Base-by-base conservation (phyloP, 2,888 invertebrate species). In the Deroplatys truncata region DNA sequence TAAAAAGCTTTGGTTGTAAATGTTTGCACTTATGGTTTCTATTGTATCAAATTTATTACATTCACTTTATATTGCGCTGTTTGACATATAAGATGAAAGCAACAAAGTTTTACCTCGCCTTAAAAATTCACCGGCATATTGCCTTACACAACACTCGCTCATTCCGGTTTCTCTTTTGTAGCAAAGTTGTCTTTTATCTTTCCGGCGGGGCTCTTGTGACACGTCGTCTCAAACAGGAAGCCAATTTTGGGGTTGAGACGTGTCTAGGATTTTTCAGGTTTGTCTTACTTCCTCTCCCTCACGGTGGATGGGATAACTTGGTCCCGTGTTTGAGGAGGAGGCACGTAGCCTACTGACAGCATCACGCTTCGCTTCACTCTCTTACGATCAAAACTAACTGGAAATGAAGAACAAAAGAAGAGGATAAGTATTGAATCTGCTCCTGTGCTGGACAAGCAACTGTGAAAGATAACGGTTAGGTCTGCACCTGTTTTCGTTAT, bases 151-250 rank as follows among this genome's bases (percentile, higher is more conserved):
- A 2, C 56, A 20, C 20, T 72, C 56, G 56, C 56, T 72, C 56
- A 72, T 72, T 72, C 56, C 20, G 7, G 56, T 72, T 72, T 72
- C 56, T 20, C 56, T 72, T 72, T 72, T 72, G 56, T 20, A 72
- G 56, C 56, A 72, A 72, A 72, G 56, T 72, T 72, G 56, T 72
- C 56, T 72, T 72, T 72, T 72, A 72, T 72, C 56, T 72, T 72
- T 72, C 56, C 56, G 56, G 15, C 16, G 56, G 56, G 56, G 56
- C 20, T 56, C 56, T 72, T 72, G 56, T 25, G 56, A 72, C 56
- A 72, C 56, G 56, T 84, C 86, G 84, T 84, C 85, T 72, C 89
- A 89, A 88, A 88, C 90, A 90, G 89, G 89, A 90, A 90, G 89
- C 89, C 90, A 89, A 90, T 90, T 89, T 56, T 84, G 88, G 72